Conservation (phyloP, 2,797 vertebrate species). For the Oreortyx pictus region DNA sequence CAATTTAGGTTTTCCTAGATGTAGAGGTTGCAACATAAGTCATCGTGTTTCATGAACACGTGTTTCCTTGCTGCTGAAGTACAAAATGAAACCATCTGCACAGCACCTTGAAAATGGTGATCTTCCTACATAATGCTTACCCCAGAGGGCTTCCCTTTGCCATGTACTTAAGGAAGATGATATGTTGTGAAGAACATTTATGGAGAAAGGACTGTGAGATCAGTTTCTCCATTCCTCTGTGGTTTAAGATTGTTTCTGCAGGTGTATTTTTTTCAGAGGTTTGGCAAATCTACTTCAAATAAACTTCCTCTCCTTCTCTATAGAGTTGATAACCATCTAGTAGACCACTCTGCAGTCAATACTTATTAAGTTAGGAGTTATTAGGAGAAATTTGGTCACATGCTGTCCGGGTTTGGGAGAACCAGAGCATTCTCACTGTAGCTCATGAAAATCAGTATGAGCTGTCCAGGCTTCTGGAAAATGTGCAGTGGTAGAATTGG, state of each 20-base stretch:
- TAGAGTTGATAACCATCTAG: not conserved
- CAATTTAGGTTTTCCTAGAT: not conserved
- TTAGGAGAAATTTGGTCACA: not conserved
- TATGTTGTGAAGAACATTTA: fast-evolving
- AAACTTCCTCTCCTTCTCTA: not conserved
- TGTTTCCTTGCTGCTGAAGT: not conserved
- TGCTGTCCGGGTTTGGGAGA: not conserved
- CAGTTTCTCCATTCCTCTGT: not conserved
- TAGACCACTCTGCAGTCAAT: not conserved
- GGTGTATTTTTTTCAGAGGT: not conserved
- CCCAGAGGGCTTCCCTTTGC: constrained; percentile 36
- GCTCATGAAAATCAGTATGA: not conserved
- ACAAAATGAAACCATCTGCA: not conserved
- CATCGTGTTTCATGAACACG: not conserved
- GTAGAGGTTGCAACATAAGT: not conserved
- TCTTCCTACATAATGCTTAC: not conserved
- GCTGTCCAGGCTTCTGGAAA: not conserved
- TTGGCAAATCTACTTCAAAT: not conserved
- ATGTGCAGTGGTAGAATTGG: not conserved
- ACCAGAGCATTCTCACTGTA: not conserved
- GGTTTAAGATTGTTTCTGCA: not conserved
- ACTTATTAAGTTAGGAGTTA: not conserved
- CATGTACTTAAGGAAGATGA: not conserved
- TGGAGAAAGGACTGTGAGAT: not conserved
- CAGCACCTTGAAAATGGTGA: not conserved